Evolutionary conservation across 2,888 invertebrate genomes (phyloP).

Genomic region (Gymnosoma rotundatum): DNA sequence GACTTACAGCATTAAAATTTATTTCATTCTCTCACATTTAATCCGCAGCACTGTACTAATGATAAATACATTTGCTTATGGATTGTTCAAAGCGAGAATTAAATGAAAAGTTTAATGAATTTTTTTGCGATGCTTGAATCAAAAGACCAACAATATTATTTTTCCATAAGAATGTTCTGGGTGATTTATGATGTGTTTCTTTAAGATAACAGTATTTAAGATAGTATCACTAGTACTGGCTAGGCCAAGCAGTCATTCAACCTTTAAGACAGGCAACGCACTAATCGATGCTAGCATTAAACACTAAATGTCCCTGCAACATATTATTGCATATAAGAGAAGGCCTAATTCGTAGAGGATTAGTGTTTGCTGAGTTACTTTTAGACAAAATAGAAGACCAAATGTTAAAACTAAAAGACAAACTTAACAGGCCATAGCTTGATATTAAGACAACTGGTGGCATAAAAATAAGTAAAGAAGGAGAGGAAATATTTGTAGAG

Average conservation of each 20-base stretch:
- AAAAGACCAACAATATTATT: neutral
- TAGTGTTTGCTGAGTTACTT: neutral
- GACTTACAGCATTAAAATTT: neutral
- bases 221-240: slow-evolving; percentile 34
- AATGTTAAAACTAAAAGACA: slow-evolving; percentile 8
- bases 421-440: slow-evolving; percentile 21
- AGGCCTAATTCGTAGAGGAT: neutral
- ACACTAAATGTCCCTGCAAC: slow-evolving; percentile 48
- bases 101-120: slow-evolving; percentile 20
- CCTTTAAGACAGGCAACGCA: slow-evolving; percentile 40
- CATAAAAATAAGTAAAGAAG: slow-evolving; percentile 5
- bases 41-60: neutral
- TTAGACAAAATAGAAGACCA: slow-evolving; percentile 20
- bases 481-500: slow-evolving; percentile 5
- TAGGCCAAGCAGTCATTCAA: slow-evolving; percentile 16
- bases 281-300: slow-evolving; percentile 29
- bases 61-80: neutral
- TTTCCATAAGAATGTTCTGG: slow-evolving; percentile 48
- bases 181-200: slow-evolving; percentile 68
- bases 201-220: slow-evolving; percentile 59
- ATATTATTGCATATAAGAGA: neutral
- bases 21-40: no score
- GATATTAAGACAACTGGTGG: slow-evolving; percentile 28
- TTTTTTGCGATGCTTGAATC: neutral
- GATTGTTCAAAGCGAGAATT: neutral